phyloP scores from a whole-genome alignment of 2,888 invertebrate species.

The Tridacna gigas region DNA sequence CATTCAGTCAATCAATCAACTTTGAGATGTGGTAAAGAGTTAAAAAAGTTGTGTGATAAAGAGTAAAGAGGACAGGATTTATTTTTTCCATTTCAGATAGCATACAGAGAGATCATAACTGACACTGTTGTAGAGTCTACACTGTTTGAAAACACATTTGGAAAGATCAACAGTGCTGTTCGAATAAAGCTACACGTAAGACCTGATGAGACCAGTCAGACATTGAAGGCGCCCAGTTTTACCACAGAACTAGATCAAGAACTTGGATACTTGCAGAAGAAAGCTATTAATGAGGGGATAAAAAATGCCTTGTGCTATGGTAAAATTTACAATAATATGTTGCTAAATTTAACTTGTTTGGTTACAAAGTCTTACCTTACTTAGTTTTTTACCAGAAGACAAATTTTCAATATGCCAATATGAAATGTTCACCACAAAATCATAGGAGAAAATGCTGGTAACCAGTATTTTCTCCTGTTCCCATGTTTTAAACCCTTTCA shows the following conservation, averaged over 20 bases:
- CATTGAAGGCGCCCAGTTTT: constrained; percentile 12
- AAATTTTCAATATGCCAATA: too few relatives aligned
- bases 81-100: constrained; percentile 80
- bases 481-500: too few relatives aligned
- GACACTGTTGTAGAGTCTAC: constrained; percentile 82
- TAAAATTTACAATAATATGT: constrained; percentile 27
- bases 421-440: too few relatives aligned
- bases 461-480: too few relatives aligned
- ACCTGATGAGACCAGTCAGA: constrained; percentile 13
- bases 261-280: constrained; percentile 71
- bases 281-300: constrained; percentile 91
- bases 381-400: too few relatives aligned
- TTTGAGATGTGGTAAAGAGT: too few relatives aligned
- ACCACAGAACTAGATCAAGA: not conserved
- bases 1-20: too few relatives aligned
- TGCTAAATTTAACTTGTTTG: too few relatives aligned
- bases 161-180: constrained; percentile 81
- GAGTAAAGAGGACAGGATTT: too few relatives aligned
- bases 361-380: too few relatives aligned
- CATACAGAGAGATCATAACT: constrained; percentile 93
- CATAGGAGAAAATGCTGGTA: too few relatives aligned
- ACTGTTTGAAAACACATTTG: constrained; percentile 89
- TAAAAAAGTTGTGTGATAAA: too few relatives aligned
- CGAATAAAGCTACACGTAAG: not conserved
- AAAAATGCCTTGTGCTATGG: constrained; percentile 84